Base-by-base conservation (phyloP, 2,113 vertebrate species). In the Myrmophylax atrothorax region DNA sequence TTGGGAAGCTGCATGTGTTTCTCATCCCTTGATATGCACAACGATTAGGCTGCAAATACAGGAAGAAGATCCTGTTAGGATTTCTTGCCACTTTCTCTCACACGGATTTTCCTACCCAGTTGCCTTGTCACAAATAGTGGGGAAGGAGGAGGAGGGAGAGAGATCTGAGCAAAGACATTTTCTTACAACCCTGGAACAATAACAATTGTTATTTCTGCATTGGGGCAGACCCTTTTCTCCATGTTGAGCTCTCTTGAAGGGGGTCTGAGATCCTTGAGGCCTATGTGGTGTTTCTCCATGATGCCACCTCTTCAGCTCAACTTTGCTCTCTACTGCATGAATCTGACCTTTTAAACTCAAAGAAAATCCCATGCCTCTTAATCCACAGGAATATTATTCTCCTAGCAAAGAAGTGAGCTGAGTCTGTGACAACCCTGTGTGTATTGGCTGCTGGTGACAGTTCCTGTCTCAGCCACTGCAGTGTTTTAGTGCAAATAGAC, bases 321-420 rank as follows among this genome's bases (percentile, higher is more conserved):
- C 47, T 28, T 50, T n/a, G 3, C 29, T 59, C 29, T 35, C n/a
- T 42, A 0, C 18, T 33, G 14, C 0, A 0, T 62, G 29, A 55
- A 83, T 49, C 18, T 60, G 29, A 83, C 17, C 4, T 64, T 72
- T 75, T 72, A 9, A 56, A 25, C 53, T 64, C 25, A 28, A 70
- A 82, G 23, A 18, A 75, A 69, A 33, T 14, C 22, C 17, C 22
- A 47, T 0, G 0, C 10, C 4, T 37, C 31, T 75, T 37, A 63
- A 31, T 40, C 25, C 28, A 52, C 44, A 40, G 29, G 16, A 56
- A 33, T 25, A 40, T 64, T 28, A 6, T 46, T 93, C 10, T 23
- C 25, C 37, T 22, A 18, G 35, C 17, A 46, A 62, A 47, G 40
- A 47, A 79, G 19, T 5, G 29, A n/a, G 42, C 28, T 78, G 44